A percentile compares a stretch with the other conserved stretches of the same genome.
phyloP scores from a whole-genome alignment of 2,113 vertebrate species.

The Rostratula benghalensis region DNA sequence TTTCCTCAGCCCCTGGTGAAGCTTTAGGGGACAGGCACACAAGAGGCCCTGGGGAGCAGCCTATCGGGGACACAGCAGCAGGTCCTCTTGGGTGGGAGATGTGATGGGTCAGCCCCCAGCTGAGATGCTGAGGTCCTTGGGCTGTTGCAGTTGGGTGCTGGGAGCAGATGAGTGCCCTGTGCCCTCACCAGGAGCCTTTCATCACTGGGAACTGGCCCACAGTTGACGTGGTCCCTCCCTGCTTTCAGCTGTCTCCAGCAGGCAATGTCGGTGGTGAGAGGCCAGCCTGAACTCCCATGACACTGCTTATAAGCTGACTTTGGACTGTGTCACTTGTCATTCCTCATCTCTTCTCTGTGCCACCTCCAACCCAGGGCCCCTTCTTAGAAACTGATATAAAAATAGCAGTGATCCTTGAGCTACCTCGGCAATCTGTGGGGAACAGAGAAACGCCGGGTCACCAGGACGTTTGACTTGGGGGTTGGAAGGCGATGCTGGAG shows the following conservation, averaged over 20 bases:
- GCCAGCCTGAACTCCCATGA: background rate
- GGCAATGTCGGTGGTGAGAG: background rate
- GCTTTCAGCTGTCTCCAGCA: background rate
- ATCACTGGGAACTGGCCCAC: background rate
- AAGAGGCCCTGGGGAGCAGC: background rate
- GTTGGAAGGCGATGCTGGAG: background rate
- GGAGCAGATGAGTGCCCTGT: background rate
- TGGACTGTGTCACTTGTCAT: background rate
- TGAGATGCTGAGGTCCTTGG: background rate
- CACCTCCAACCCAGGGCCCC: background rate
- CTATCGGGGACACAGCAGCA: accelerated
- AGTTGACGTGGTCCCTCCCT: background rate
- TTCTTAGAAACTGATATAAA: background rate
- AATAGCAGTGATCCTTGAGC: background rate
- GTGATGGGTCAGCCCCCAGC: accelerated
- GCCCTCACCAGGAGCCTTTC: background rate
- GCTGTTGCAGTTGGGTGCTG: background rate
- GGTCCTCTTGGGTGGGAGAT: background rate
- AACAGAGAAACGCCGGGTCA: background rate
- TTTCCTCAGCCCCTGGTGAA: background rate
- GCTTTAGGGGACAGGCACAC: background rate
- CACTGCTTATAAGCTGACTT: background rate
- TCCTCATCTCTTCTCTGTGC: background rate
- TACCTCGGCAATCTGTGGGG: background rate
- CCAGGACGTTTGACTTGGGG: accelerated